Evolutionary conservation across 1,140 invertebrate species (phyloP).

Genomic region (Caenorhabditis briggsae): DNA sequence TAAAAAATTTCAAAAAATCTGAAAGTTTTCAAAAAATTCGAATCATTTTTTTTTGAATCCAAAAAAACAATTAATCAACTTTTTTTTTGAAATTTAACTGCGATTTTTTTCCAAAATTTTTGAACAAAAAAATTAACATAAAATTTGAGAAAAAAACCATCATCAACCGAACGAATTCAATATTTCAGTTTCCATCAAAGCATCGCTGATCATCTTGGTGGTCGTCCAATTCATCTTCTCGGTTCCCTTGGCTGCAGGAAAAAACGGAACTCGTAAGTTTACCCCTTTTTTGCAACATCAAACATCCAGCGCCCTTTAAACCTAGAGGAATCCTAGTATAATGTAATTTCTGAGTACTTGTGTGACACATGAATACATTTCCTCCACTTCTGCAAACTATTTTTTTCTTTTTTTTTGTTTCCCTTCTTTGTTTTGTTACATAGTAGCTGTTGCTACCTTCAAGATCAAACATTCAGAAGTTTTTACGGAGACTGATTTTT

Average conservation of each 20-base stretch:
- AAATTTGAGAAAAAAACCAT: too few species aligned
- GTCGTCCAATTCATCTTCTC: neutral
- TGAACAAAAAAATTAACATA: too few species aligned
- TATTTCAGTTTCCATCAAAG: neutral
- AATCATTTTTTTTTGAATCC: too few species aligned
- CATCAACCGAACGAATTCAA: too few species aligned
- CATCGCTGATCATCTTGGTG: neutral
- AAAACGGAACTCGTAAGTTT: constrained; percentile 23
- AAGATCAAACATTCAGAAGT: neutral
- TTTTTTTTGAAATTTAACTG: too few species aligned
- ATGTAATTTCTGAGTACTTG: constrained; percentile 6
- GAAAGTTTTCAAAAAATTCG: too few species aligned
- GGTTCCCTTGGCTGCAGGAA: neutral
- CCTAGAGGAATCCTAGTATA: constrained; percentile 1
- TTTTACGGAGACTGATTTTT: neutral
- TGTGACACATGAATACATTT: constrained; percentile 10
- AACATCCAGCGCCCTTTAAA: neutral
- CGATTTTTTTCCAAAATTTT: too few species aligned
- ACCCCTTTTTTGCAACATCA: neutral
- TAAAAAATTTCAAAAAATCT: too few species aligned
- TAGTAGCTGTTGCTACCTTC: neutral
- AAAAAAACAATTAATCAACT: too few species aligned
- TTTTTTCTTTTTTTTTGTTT: constrained; percentile 6
- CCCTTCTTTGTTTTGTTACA: neutral
- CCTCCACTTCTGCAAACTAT: constrained; percentile 17